Evolutionary conservation across 2,797 vertebrate genomes (phyloP).

Genomic region (Aphelocoma californica): DNA sequence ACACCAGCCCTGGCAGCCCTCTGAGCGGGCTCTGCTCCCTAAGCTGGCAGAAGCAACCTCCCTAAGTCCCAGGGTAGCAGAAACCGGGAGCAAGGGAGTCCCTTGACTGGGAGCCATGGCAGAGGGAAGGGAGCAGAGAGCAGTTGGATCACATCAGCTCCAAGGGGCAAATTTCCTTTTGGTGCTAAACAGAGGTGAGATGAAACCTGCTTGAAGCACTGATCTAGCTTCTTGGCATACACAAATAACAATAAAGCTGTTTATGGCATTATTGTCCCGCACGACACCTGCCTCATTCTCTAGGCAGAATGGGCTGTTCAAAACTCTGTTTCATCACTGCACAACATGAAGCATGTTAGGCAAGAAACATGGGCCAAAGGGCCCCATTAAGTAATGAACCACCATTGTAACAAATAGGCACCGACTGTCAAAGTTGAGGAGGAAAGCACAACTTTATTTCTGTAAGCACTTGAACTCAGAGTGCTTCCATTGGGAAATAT

Average conservation of each 20-base stretch:
- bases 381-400: background rate
- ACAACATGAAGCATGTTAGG: background rate
- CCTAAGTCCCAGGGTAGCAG: background rate
- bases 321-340: background rate
- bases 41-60: background rate
- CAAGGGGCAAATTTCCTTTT: background rate
- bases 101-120: background rate
- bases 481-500: background rate
- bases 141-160: background rate
- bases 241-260: background rate
- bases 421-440: background rate
- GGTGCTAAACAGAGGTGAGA: background rate
- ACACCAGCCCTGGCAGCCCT: background rate
- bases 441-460: background rate
- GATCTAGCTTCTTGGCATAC: background rate
- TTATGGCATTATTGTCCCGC: background rate
- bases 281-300: background rate
- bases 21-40: background rate
- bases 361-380: background rate
- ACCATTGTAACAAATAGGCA: background rate
- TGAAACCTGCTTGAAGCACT: background rate
- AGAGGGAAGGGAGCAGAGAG: background rate
- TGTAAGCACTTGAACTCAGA: background rate
- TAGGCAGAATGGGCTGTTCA: background rate
- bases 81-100: background rate